Conservation (phyloP, 2,797 vertebrate genomes). For the Microhierax caerulescens region DNA sequence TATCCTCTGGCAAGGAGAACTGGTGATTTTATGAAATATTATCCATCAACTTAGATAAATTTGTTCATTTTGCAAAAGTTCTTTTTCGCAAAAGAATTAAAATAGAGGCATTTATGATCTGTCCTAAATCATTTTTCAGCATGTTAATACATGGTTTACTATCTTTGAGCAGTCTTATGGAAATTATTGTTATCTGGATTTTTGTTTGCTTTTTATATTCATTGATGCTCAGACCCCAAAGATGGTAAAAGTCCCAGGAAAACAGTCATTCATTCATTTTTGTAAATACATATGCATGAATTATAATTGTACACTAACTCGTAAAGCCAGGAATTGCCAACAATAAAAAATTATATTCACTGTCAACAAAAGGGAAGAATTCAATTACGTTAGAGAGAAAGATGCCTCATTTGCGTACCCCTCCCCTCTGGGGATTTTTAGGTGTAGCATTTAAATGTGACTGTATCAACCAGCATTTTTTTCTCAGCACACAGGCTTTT, state of each 20-base stretch:
- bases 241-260: constrained; percentile 18
- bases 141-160: not conserved
- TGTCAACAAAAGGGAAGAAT: not conserved
- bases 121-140: constrained; percentile 12
- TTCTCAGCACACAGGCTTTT: not conserved
- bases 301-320: not conserved
- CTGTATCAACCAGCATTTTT: not conserved
- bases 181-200: constrained; percentile 17
- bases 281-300: not conserved
- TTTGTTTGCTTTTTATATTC: constrained; percentile 21
- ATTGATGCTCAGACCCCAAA: not conserved
- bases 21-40: constrained; percentile 60
- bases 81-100: constrained; percentile 10
- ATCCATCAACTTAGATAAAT: constrained; percentile 48
- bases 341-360: not conserved
- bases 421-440: not conserved
- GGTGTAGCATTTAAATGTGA: not conserved
- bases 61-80: constrained; percentile 43
- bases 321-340: not conserved
- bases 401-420: rapidly evolving
- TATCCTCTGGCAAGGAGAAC: constrained; percentile 34
- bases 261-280: not conserved
- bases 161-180: not conserved
- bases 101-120: constrained; percentile 21
- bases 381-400: not conserved